These are phyloP conservation scores for Babyrousa celebensis DNA, from an alignment of 2,797 vertebrate genomes.

Conservation along the genomic window DNA sequence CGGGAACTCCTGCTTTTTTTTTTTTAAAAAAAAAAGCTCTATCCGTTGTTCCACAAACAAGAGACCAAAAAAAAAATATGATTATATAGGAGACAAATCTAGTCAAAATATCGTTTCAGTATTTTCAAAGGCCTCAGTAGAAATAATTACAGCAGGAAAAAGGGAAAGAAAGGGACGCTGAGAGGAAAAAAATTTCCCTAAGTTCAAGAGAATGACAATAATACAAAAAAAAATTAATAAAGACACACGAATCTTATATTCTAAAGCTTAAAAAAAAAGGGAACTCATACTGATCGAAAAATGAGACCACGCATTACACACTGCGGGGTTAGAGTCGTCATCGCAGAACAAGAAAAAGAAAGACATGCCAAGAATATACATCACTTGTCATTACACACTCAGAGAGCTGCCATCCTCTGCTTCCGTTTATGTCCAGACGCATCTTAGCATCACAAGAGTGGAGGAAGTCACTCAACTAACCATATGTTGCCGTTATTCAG, in stretches of 20 bases:
- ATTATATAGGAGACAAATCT: neutral
- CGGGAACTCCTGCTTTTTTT: neutral
- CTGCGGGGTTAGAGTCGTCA: neutral
- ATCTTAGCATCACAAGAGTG: constrained; percentile 49
- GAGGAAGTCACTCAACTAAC: constrained; percentile 54
- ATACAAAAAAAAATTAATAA: neutral
- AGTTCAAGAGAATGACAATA: neutral
- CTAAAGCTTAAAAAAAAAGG: constrained; percentile 12
- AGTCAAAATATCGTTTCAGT: neutral
- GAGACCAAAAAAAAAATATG: neutral
- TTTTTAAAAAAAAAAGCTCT: neutral
- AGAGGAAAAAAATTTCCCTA: neutral
- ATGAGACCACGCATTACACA: neutral
- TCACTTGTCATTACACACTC: neutral
- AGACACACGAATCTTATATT: constrained; percentile 8
- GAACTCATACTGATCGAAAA: neutral
- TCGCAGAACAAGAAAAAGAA: neutral
- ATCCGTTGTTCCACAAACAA: neutral
- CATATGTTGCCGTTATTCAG: constrained; percentile 68
- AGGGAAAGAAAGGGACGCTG: too few relatives aligned
- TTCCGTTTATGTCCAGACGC: constrained; percentile 7
- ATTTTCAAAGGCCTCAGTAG: neutral
- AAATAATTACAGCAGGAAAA: neutral
- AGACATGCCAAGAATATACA: neutral
- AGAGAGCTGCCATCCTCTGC: neutral